phyloP scores from a whole-genome alignment of 37 sponge, comb jelly and placozoan genomes.

The Diacarnus erythraeanus region DNA sequence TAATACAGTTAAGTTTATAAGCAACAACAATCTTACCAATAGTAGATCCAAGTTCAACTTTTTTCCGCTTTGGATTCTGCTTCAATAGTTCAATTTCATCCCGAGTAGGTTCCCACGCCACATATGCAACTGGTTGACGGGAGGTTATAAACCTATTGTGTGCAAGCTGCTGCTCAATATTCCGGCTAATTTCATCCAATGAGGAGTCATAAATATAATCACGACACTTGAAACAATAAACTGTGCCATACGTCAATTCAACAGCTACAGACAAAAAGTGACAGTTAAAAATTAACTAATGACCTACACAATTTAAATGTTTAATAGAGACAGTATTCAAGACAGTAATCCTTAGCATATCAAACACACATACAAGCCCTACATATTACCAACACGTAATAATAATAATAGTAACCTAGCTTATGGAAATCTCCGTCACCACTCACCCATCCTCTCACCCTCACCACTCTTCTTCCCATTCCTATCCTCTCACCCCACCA shows the following conservation, averaged over 20 bases:
- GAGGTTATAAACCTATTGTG: slow-evolving; percentile 33
- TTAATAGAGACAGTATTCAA: too few species aligned
- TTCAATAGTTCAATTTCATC: slow-evolving; percentile 63
- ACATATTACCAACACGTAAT: too few species aligned
- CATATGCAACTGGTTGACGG: slow-evolving; percentile 50
- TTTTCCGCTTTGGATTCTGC: slow-evolving; percentile 72
- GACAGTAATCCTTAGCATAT: too few species aligned
- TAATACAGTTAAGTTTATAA: too few species aligned
- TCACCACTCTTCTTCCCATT: too few species aligned
- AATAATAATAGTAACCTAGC: too few species aligned
- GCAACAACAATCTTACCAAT: slow-evolving; percentile 41
- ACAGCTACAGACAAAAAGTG: slow-evolving; percentile 57
- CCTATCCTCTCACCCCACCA: too few species aligned
- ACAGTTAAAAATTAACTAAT: too few species aligned
- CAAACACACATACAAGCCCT: too few species aligned
- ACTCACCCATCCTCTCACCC: too few species aligned
- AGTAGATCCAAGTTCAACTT: slow-evolving; percentile 67
- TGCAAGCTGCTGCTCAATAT: slow-evolving; percentile 62
- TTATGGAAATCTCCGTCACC: too few species aligned
- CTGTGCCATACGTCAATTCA: slow-evolving; percentile 78
- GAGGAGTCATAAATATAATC: slow-evolving; percentile 81
- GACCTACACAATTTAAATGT: too few species aligned
- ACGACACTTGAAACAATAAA: slow-evolving; percentile 79
- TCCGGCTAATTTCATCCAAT: slow-evolving; percentile 58
- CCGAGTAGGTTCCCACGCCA: slow-evolving; percentile 67